Conservation (phyloP, 2,113 vertebrate genomes). For the Pterophyllum scalare region DNA sequence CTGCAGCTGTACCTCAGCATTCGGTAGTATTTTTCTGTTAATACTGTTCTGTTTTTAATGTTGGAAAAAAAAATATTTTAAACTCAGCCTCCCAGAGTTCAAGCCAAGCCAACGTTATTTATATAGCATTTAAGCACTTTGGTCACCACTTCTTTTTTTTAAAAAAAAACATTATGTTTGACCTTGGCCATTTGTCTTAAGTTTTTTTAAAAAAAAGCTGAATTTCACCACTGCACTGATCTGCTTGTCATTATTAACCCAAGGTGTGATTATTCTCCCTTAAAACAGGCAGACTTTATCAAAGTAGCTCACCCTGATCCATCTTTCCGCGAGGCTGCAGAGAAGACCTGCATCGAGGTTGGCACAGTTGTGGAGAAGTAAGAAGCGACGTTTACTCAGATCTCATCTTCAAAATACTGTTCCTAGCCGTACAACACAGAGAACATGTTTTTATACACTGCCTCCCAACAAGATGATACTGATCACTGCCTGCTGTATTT, state of each 20-base stretch:
- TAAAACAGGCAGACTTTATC: conserved; percentile 92
- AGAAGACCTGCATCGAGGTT: conserved; percentile 91
- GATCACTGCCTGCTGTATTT: conserved; percentile 33
- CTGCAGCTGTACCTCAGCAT: no score
- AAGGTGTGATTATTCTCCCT: background rate
- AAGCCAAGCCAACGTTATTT: background rate
- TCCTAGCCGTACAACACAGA: background rate
- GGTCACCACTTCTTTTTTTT: no score
- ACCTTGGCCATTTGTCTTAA: no score
- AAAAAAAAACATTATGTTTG: no score
- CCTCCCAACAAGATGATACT: background rate
- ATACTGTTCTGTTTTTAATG: no score
- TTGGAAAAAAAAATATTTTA: background rate
- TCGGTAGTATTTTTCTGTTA: no score
- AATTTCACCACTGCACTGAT: no score
- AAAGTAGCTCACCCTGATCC: conserved; percentile 94
- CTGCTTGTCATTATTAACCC: background rate
- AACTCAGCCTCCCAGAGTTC: background rate
- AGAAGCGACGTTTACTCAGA: background rate
- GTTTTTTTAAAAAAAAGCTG: no score
- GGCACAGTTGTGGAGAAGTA: conserved; percentile 96
- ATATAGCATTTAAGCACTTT: no score
- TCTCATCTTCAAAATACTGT: background rate
- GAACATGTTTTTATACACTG: background rate
- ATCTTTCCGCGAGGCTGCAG: conserved; percentile 91